Evolutionary conservation across 2,888 invertebrate genomes (phyloP).

Genomic region (Craniophora ligustri): DNA sequence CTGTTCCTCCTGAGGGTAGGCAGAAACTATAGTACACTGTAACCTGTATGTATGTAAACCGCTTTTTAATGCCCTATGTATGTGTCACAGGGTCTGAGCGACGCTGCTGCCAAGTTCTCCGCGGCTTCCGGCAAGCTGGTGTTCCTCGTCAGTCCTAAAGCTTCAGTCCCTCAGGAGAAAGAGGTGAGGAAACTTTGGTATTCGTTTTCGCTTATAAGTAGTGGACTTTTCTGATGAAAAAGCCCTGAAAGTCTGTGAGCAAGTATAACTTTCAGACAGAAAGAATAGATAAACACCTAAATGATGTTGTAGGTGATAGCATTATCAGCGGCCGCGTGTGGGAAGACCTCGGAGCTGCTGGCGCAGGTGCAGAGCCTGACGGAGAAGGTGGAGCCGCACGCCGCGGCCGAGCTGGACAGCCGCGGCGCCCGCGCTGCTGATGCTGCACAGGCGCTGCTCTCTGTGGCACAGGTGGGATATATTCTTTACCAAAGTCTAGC

Average conservation of each 20-base stretch:
- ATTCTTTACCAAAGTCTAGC: neutral
- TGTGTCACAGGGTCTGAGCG: slow-evolving; percentile 56
- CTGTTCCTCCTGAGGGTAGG: too few relatives aligned
- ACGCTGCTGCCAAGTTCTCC: slow-evolving; percentile 58
- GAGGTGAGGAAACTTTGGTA: slow-evolving; percentile 52
- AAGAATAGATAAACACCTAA: too few relatives aligned
- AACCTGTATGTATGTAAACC: too few relatives aligned
- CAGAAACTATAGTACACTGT: too few relatives aligned
- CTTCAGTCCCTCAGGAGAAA: slow-evolving; percentile 47
- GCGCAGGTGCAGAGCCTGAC: slow-evolving; percentile 60
- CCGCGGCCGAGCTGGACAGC: slow-evolving; percentile 54
- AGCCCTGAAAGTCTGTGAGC: too few relatives aligned
- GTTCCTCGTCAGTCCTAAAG: slow-evolving; percentile 54
- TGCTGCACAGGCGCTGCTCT: slow-evolving; percentile 57
- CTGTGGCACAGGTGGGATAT: slow-evolving; percentile 49
- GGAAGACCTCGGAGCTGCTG: slow-evolving; percentile 60
- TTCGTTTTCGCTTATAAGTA: too few relatives aligned
- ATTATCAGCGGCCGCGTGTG: slow-evolving; percentile 60
- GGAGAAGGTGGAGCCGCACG: slow-evolving; percentile 21
- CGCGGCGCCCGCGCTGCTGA: slow-evolving; percentile 52
- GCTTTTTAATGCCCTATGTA: neutral
- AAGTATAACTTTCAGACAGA: too few relatives aligned
- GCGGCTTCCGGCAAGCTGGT: slow-evolving; percentile 63
- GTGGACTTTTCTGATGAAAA: too few relatives aligned
- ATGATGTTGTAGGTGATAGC: neutral